Evolutionary conservation across 1,140 invertebrate genomes (phyloP), one percentile per base, ranked within the genome.

Genomic region (Belonocnema kinseyi): DNA sequence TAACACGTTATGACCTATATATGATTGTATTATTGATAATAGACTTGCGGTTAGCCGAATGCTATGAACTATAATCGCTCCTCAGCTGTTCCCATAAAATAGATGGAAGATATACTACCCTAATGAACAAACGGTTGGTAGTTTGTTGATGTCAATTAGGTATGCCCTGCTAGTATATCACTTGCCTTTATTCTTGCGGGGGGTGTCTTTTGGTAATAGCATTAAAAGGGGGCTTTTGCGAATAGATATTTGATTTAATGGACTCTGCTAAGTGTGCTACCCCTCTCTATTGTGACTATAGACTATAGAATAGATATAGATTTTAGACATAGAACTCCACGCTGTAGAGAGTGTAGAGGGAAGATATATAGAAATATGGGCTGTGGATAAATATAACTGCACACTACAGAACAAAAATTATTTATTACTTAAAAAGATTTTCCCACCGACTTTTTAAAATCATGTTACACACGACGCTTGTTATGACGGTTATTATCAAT

Each of bases 141-240:
- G 74, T 75, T 66, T 66, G 56, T 75, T 50, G 56, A 75, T 75
- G 74, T 75, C 74, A 75, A 75, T 75, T 75, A 66, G 74, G 66
- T 66, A 66, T n/a, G 21, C 74, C 56, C 74, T 46, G 50, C 26
- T 13, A 56, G 16, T 75, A 66, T 56, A 54, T 75, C 74, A 75
- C 56, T 61, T 51, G 26, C 40, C 13, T 50, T 56, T n/a, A 17
- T n/a, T 21, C n/a, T 61, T 51, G 46, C 14, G 56, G 53, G 46
- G 73, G 53, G 40, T 17, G 16, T 19, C 52, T 56, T 17, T n/a
- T 13, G 56, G 56, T 75, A 75, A 66, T 75, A 66, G 17, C 74
- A 75, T 75, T 75, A 75, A 75, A 75, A 75, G 66, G 74, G 56
- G 50, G n/a, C 74, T 75, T 66, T 53, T 50, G 11, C 21, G 58